Evolutionary conservation across 1,140 invertebrate genomes (phyloP).

Genomic region (Magallana gigas): DNA sequence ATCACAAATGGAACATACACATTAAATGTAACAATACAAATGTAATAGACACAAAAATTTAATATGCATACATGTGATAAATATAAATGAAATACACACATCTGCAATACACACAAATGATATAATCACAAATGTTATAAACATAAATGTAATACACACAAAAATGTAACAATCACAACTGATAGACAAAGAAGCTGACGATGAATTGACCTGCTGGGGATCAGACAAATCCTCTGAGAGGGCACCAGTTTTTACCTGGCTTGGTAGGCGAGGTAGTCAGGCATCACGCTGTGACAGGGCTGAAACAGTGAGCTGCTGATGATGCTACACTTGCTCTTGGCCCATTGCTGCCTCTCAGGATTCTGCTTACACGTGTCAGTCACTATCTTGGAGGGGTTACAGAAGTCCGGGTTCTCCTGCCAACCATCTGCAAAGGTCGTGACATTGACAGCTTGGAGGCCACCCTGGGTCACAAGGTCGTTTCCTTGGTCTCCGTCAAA

Average conservation of each 20-base stretch:
- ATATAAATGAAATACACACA: no score
- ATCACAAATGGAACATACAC: no score
- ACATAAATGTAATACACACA: no score
- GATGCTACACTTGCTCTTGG: constrained; percentile 86
- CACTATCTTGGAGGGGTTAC: constrained; percentile 78
- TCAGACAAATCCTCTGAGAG: background rate
- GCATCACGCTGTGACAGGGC: constrained; percentile 89
- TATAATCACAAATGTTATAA: no score
- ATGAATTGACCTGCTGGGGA: no score
- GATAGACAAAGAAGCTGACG: no score
- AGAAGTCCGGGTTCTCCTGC: constrained; percentile 87
- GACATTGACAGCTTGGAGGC: constrained; percentile 85
- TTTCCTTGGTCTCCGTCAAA: constrained; percentile 87
- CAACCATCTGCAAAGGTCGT: constrained; percentile 92
- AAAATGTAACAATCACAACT: no score
- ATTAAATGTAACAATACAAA: no score
- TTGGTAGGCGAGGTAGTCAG: constrained; percentile 61
- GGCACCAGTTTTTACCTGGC: constrained; percentile 46
- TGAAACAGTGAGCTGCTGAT: constrained; percentile 87
- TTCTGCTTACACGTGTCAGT: constrained; percentile 85
- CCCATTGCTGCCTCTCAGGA: constrained; percentile 89
- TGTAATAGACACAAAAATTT: background rate
- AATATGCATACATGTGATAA: background rate
- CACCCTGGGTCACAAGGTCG: constrained; percentile 87
- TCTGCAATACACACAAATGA: no score